Evolutionary conservation across 2,888 invertebrate species (phyloP).

Genomic region (Drosophila imparisetae): DNA sequence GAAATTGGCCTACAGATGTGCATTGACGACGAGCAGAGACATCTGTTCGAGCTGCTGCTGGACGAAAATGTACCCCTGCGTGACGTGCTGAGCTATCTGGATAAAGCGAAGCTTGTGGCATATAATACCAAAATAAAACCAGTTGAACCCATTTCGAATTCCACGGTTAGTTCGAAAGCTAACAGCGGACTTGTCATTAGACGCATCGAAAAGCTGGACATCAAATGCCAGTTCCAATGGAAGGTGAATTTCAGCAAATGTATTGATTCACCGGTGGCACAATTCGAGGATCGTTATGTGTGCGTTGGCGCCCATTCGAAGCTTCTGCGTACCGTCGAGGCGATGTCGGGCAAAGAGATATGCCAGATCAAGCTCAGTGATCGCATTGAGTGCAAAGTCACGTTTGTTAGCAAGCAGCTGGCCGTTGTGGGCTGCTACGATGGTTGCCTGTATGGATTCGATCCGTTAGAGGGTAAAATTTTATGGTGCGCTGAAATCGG

Average conservation of each 20-base stretch:
- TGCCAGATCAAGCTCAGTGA: conserved; percentile 87
- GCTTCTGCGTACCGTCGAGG: conserved; percentile 87
- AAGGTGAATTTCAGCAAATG: conserved; percentile 87
- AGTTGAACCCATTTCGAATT: conserved; percentile 20
- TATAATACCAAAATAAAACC: conserved; percentile 61
- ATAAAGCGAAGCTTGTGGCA: conserved; percentile 55
- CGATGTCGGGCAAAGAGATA: conserved; percentile 85
- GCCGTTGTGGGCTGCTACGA: conserved; percentile 92
- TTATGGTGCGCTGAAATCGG: conserved; percentile 87
- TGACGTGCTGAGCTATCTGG: conserved; percentile 59
- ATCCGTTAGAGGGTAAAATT: conserved; percentile 85
- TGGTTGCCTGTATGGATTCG: conserved; percentile 89
- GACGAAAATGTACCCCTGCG: conserved; percentile 62
- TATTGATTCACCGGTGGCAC: conserved; percentile 91
- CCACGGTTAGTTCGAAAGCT: neutral
- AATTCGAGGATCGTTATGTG: conserved; percentile 83
- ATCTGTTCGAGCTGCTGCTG: conserved; percentile 72
- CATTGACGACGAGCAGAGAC: conserved; percentile 64
- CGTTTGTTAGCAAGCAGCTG: conserved; percentile 83
- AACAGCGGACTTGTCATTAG: conserved; percentile 47
- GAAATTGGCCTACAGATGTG: conserved; percentile 71
- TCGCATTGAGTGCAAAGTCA: conserved; percentile 90
- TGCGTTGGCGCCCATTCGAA: conserved; percentile 91
- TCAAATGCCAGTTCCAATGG: conserved; percentile 66
- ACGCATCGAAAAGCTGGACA: conserved; percentile 41